phyloP scores from a whole-genome alignment of 92 coral and sea anemone species.

The Zoanthus gigantus region DNA sequence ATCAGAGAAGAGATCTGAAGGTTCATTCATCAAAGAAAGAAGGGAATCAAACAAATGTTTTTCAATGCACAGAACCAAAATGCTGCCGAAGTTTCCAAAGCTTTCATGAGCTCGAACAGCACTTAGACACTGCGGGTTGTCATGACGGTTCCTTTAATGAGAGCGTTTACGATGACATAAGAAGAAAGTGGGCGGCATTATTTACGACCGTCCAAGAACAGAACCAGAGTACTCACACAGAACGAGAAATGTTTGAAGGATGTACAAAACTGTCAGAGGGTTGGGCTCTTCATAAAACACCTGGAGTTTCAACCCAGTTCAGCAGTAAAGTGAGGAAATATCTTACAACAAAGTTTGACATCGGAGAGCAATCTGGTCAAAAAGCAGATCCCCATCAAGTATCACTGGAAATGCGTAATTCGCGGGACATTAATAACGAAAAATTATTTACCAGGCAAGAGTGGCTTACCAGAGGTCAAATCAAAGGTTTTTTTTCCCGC shows the following conservation, averaged over 20 bases:
- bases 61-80: constrained; percentile 61
- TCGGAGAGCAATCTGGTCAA: constrained; percentile 67
- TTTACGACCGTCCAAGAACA: neutral
- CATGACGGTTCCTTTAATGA: neutral
- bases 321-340: constrained; percentile 58
- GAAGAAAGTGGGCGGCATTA: constrained; percentile 11
- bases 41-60: constrained; percentile 19
- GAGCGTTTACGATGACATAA: neutral
- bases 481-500: constrained; percentile 63
- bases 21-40: constrained; percentile 5
- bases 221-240: neutral
- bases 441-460: constrained; percentile 41
- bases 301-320: constrained; percentile 54
- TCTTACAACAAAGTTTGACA: constrained; percentile 59
- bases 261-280: constrained; percentile 11
- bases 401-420: constrained; percentile 67
- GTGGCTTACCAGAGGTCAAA: constrained; percentile 61
- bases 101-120: constrained; percentile 56
- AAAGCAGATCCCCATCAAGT: constrained; percentile 67
- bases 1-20: neutral
- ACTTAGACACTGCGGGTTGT: neutral
- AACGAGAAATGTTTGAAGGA: neutral
- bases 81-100: constrained; percentile 44
- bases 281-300: constrained; percentile 58
- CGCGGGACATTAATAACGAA: constrained; percentile 44